phyloP scores from a whole-genome alignment of 2,888 invertebrate genomes.

The Cylindroiulus punctatus region DNA sequence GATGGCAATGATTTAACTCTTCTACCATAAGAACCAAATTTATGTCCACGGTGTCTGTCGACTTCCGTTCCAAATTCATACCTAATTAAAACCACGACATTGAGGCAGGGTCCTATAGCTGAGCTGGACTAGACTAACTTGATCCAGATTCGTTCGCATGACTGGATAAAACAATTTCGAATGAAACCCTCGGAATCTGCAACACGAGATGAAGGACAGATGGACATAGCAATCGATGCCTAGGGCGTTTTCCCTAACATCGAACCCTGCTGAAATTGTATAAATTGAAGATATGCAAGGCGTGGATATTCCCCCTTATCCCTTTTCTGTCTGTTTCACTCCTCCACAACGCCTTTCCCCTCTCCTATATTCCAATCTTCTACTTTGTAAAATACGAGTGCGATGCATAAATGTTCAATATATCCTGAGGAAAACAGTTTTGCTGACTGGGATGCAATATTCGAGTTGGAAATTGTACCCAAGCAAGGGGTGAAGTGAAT shows the following conservation, averaged over 20 bases:
- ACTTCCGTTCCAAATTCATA: background rate
- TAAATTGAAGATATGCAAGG: slow-evolving; percentile 35
- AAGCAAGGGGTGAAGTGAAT: slow-evolving; percentile 6
- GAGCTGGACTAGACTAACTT: slow-evolving; percentile 22
- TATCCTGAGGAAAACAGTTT: slow-evolving; percentile 14
- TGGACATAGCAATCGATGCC: slow-evolving; percentile 27
- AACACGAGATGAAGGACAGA: slow-evolving; percentile 4
- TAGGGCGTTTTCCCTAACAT: background rate
- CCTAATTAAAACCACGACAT: background rate
- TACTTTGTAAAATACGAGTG: background rate
- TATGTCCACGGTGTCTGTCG: too few species aligned
- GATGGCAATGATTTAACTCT: background rate
- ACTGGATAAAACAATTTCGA: slow-evolving; percentile 33
- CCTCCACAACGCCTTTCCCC: background rate
- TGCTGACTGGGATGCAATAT: slow-evolving; percentile 14
- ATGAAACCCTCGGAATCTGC: slow-evolving; percentile 3
- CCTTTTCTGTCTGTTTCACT: background rate
- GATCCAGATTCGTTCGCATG: background rate
- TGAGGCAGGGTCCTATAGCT: background rate
- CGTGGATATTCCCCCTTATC: slow-evolving; percentile 20
- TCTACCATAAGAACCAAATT: too few species aligned
- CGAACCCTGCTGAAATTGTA: slow-evolving; percentile 17
- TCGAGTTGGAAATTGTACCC: background rate
- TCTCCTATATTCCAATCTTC: background rate
- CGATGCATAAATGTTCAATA: slow-evolving; percentile 20